Conservation (phyloP, 2,797 vertebrate species). For the Tolypeutes matacus region DNA sequence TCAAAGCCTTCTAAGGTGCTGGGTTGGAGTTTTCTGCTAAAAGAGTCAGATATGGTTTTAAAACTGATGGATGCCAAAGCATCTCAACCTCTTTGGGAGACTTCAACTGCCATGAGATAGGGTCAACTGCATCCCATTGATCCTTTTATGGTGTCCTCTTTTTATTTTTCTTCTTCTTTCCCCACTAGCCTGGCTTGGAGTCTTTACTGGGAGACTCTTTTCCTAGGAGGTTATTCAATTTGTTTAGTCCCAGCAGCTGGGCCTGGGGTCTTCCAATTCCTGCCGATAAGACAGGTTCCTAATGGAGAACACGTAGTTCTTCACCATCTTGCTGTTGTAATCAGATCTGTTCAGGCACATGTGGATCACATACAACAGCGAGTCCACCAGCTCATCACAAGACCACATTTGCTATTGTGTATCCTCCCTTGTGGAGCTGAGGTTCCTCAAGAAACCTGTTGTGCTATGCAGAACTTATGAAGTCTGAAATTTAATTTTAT, state of each 20-base stretch:
- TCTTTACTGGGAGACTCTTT: no score
- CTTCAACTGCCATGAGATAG: no score
- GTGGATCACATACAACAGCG: constrained; percentile 96
- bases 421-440: constrained; percentile 96
- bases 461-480: constrained; percentile 95
- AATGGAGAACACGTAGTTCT: constrained; percentile 93
- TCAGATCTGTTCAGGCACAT: constrained; percentile 96
- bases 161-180: no score
- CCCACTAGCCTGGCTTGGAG: no score
- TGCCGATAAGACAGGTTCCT: no score
- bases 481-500: constrained; percentile 96
- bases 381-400: constrained; percentile 96
- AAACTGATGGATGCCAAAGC: constrained; percentile 95
- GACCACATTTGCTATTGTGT: constrained; percentile 95
- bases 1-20: constrained; percentile 96
- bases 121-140: no score
- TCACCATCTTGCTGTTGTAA: constrained; percentile 98
- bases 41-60: constrained; percentile 95
- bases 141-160: no score
- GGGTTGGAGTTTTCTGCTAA: constrained; percentile 97
- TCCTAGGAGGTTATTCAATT: no score
- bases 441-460: constrained; percentile 95
- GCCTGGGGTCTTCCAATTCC: no score
- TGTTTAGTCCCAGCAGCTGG: no score
- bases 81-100: no score